A percentile compares a stretch with the other conserved stretches of the same genome.
phyloP scores from a whole-genome alignment of 2,888 invertebrate genomes.

The Tinea pellionella region DNA sequence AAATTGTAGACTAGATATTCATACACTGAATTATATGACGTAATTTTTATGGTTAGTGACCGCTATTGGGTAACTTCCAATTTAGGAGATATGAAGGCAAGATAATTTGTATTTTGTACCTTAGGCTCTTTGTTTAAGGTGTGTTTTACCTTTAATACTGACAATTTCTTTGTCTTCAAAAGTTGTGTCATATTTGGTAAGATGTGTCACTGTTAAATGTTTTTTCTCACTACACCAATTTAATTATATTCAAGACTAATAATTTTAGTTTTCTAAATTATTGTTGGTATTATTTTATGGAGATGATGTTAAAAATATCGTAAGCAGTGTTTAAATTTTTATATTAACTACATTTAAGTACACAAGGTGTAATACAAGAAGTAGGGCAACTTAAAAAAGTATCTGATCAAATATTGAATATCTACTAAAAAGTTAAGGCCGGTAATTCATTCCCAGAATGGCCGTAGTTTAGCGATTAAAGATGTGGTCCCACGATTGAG shows the following conservation, averaged over 20 bases:
- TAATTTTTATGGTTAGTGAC: constrained; percentile 2
- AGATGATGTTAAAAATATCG: too few relatives aligned
- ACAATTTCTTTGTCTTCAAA: neutral
- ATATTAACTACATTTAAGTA: too few relatives aligned
- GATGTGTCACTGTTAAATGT: neutral
- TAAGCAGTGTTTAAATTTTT: too few relatives aligned
- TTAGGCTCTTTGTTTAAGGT: neutral
- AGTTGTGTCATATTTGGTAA: constrained; percentile 1
- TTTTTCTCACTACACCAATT: neutral
- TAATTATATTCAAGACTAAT: neutral
- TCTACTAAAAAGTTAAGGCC: too few relatives aligned
- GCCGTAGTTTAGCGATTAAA: too few relatives aligned
- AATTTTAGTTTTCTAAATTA: too few relatives aligned
- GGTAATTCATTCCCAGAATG: too few relatives aligned
- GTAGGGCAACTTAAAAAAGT: neutral
- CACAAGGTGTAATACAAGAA: neutral
- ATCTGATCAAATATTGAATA: neutral
- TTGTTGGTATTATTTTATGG: too few relatives aligned
- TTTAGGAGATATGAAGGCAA: neutral
- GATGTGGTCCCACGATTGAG: too few relatives aligned
- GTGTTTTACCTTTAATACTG: neutral
- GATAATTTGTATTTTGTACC: neutral
- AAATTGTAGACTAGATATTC: too few relatives aligned
- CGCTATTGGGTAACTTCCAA: neutral
- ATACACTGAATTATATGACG: neutral